Evolutionary conservation across 2,797 vertebrate species (phyloP).

Genomic region (Aulostomus chinensis): DNA sequence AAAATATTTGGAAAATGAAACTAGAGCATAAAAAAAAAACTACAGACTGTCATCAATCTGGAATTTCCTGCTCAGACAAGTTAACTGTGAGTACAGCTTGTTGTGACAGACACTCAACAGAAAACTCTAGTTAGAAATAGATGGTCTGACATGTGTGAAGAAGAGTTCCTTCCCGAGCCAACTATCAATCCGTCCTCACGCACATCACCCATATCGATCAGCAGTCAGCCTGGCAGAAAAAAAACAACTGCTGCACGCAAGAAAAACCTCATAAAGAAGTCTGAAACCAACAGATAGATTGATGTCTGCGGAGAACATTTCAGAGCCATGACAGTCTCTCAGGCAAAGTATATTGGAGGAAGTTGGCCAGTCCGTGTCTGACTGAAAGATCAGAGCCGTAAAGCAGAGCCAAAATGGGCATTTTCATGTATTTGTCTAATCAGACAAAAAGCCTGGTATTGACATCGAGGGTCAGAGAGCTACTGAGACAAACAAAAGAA

Average conservation of each 20-base stretch:
- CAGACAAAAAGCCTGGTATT: conserved; percentile 2
- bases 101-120: conserved; percentile 35
- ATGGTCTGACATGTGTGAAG: conserved; percentile 43
- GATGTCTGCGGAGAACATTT: background rate
- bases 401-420: conserved; percentile 2
- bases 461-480: conserved; percentile 2
- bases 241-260: background rate
- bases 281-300: conserved; percentile 30
- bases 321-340: too few relatives aligned
- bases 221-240: conserved; percentile 37
- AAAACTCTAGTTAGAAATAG: conserved; percentile 59
- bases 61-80: background rate
- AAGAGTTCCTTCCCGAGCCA: conserved; percentile 35
- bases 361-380: background rate
- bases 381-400: conserved; percentile 3
- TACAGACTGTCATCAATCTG: conserved; percentile 7
- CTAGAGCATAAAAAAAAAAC: background rate
- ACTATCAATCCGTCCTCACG: conserved; percentile 52
- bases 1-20: too few relatives aligned
- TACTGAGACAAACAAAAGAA: conserved; percentile 7
- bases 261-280: conserved; percentile 17
- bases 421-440: conserved; percentile 19
- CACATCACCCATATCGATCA: conserved; percentile 35
- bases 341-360: background rate
- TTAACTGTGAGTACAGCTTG: conserved; percentile 45